phyloP scores from a whole-genome alignment of 2,113 vertebrate genomes.

The Aegithalos caudatus region DNA sequence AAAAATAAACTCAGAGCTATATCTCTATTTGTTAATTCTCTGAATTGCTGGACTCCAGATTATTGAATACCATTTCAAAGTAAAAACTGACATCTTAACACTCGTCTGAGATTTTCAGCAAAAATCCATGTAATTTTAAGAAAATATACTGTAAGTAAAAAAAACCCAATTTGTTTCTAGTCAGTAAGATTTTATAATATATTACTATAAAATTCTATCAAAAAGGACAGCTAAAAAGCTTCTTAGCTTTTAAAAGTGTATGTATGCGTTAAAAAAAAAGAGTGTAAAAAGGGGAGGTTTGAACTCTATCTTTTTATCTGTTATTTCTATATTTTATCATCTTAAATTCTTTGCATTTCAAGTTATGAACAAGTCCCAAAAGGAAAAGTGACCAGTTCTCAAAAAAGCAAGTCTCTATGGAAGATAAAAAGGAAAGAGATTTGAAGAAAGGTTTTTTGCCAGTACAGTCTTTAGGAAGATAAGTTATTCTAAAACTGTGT shows the following conservation, averaged over 20 bases:
- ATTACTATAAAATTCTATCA: background rate
- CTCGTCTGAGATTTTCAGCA: background rate
- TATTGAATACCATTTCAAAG: background rate
- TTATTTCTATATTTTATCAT: background rate
- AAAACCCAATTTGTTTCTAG: background rate
- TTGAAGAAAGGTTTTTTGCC: background rate
- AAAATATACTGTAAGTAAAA: background rate
- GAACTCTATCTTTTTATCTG: background rate
- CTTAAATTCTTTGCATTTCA: background rate
- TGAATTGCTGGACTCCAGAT: background rate
- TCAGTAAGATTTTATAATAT: background rate
- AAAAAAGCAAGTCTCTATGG: background rate
- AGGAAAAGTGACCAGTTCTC: background rate
- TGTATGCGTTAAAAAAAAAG: background rate
- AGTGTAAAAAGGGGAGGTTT: accelerated
- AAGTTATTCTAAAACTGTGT: background rate
- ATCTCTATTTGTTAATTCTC: background rate
- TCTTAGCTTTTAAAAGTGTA: background rate
- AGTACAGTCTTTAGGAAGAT: background rate
- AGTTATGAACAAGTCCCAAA: background rate
- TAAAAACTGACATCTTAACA: background rate
- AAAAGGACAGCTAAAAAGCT: background rate
- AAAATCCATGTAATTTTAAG: background rate
- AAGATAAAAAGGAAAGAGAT: background rate
- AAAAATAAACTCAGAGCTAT: background rate